Percentiles rank a stretch among this genome's conserved stretches.
These are phyloP conservation scores for Hypolimnas misippus DNA, from an alignment of 2,888 invertebrate genomes.

Conservation along the genomic window DNA sequence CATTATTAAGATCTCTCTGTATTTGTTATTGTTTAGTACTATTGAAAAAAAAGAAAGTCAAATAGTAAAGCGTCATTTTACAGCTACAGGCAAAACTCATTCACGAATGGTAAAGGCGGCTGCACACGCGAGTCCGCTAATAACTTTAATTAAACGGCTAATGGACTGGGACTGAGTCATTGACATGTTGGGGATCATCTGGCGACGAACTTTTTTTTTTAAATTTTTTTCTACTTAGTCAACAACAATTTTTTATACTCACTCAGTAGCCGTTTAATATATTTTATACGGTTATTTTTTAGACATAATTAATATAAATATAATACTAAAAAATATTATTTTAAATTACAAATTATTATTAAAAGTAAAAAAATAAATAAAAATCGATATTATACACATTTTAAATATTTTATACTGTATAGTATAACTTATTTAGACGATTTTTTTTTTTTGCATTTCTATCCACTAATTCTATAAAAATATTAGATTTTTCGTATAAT, in stretches of 20 bases:
- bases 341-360: too few relatives aligned
- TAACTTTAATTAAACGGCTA: constrained; percentile 59
- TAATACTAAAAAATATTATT: too few relatives aligned
- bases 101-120: constrained; percentile 47
- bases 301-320: too few relatives aligned
- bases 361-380: too few relatives aligned
- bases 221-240: background rate
- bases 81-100: constrained; percentile 42
- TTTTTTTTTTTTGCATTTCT: too few relatives aligned
- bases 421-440: too few relatives aligned
- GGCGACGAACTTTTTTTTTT: background rate
- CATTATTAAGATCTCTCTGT: background rate
- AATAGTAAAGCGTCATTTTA: constrained; percentile 46
- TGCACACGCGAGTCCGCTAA: constrained; percentile 52
- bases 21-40: background rate
- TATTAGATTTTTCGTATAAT: too few relatives aligned
- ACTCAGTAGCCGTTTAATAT: too few relatives aligned
- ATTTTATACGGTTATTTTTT: too few relatives aligned
- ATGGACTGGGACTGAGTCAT: constrained; percentile 47
- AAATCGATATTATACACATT: too few relatives aligned
- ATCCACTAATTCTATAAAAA: too few relatives aligned
- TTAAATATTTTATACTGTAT: too few relatives aligned
- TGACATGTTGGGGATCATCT: constrained; percentile 31
- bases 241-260: background rate
- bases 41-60: constrained; percentile 21